Evolutionary conservation across 2,888 invertebrate species (phyloP).

Genomic region (Oscheius myriophilus): DNA sequence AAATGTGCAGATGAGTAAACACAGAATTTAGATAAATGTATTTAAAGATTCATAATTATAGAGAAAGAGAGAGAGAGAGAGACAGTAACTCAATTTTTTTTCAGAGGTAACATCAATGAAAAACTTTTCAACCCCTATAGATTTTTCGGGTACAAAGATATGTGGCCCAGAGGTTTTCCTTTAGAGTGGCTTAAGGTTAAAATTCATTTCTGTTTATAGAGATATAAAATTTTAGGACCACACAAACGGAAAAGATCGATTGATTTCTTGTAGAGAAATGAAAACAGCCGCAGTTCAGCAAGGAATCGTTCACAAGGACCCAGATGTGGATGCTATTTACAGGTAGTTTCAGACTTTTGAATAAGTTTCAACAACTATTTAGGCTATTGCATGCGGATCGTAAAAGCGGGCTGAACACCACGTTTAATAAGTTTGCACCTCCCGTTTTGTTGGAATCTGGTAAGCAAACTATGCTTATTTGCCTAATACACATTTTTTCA

Average conservation of each 20-base stretch:
- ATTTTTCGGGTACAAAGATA: conserved; percentile 37
- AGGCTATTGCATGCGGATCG: conserved; percentile 44
- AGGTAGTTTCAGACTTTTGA: conserved; percentile 18
- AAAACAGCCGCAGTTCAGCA: conserved; percentile 47
- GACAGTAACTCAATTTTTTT: neutral
- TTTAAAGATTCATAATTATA: too few relatives aligned
- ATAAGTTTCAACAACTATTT: conserved; percentile 8
- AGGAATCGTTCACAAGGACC: conserved; percentile 49
- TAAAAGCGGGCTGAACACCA: conserved; percentile 34
- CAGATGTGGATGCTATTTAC: conserved; percentile 48
- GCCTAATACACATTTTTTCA: too few relatives aligned
- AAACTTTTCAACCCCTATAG: conserved; percentile 50
- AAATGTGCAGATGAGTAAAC: too few relatives aligned
- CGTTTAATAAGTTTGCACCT: conserved; percentile 47
- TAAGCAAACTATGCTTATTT: conserved; percentile 5
- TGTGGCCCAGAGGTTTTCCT: conserved; percentile 56
- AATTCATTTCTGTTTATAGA: too few relatives aligned
- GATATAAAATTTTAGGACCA: conserved; percentile 24
- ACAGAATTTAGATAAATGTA: too few relatives aligned
- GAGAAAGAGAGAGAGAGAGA: too few relatives aligned
- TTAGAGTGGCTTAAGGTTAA: conserved; percentile 32
- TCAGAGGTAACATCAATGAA: neutral
- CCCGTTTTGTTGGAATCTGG: conserved; percentile 36
- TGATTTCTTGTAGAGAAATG: conserved; percentile 37
- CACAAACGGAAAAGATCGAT: conserved; percentile 34